Evolutionary conservation across 2,797 vertebrate genomes (phyloP).

Genomic region (Brachymystax lenok): DNA sequence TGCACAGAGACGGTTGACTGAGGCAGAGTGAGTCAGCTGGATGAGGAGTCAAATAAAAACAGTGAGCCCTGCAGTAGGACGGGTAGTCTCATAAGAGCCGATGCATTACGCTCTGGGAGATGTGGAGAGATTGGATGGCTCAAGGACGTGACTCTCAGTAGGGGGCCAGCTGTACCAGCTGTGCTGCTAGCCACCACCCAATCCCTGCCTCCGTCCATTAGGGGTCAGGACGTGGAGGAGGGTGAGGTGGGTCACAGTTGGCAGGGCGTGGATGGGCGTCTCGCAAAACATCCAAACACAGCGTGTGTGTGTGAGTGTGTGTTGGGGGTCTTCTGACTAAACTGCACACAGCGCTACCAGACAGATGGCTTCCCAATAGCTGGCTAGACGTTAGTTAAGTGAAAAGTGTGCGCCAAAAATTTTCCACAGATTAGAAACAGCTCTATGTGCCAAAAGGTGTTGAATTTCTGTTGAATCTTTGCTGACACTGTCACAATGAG

Average conservation of each 20-base stretch:
- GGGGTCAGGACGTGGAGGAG: constrained; percentile 17
- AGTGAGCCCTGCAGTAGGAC: constrained; percentile 8
- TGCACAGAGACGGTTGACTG: constrained; percentile 8
- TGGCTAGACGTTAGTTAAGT: constrained; percentile 38
- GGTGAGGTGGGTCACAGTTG: neutral
- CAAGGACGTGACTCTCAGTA: constrained; percentile 53
- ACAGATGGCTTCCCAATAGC: constrained; percentile 18
- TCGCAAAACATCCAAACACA: constrained; percentile 15
- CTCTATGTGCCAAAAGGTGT: constrained; percentile 20
- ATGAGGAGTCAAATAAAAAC: constrained; percentile 27
- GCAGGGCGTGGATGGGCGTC: neutral
- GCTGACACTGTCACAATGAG: constrained; percentile 24
- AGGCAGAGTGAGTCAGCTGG: constrained; percentile 33
- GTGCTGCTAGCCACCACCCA: constrained; percentile 23
- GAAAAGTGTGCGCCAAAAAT: constrained; percentile 48
- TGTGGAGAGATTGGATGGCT: constrained; percentile 26
- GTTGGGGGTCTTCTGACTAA: constrained; percentile 34
- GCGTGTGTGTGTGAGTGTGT: neutral
- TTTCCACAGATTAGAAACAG: constrained; percentile 46
- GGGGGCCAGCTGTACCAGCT: constrained; percentile 43
- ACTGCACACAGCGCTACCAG: constrained; percentile 19
- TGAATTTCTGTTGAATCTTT: constrained; percentile 64
- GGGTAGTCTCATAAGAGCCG: constrained; percentile 27
- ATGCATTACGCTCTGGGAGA: constrained; percentile 48
- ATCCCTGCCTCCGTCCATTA: constrained; percentile 15